Evolutionary conservation across 92 coral and sea anemone genomes (phyloP), one percentile per base, ranked within the genome.

Genomic region (Bergia puertoricense): DNA sequence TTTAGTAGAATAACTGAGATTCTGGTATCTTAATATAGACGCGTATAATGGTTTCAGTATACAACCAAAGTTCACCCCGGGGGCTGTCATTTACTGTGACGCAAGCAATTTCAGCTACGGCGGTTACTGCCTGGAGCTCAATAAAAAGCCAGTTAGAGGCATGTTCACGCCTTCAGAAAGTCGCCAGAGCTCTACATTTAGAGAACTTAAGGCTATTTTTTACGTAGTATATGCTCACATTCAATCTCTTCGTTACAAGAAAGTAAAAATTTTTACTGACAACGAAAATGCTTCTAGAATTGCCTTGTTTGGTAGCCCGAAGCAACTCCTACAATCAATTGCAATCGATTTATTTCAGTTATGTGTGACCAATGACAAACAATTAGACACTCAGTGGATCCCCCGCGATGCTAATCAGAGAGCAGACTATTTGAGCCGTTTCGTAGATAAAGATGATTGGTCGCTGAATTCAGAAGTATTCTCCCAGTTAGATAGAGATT

Each of bases 401-500:
- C 86, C 91, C 66, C 77, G 89, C 23, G 75, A 74, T 13, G 85
- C 46, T 0, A 86, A 86, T 90, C 38, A 54, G 41, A 51, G 23
- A 77, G 91, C 89, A 8, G 89, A 91, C 88, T 44, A 39, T 77
- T 62, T 81, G n/a, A 89, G 90, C 80, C 84, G 88, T 44, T 79
- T 68, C 8, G 40, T 91, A 30, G 93, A 91, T 54, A 65, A 79
- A 43, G 91, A 91, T 40, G 91, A 91, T 68, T 91, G 91, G 90
- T 88, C 85, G 6, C 73, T 91, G 51, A 91, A 91, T 75, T 50
- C 89, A 4, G 81, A 82, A 80, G 65, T 88, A 51, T 88, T 88
- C 62, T 45, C 77, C 30, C 75, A 54, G 62, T 80, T 92, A 71
- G 82, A 90, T 46, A 36, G 37, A 2, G 30, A 65, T 38, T 90